Base-by-base conservation (phyloP, 2,797 vertebrate genomes). In the Chromis chromis region DNA sequence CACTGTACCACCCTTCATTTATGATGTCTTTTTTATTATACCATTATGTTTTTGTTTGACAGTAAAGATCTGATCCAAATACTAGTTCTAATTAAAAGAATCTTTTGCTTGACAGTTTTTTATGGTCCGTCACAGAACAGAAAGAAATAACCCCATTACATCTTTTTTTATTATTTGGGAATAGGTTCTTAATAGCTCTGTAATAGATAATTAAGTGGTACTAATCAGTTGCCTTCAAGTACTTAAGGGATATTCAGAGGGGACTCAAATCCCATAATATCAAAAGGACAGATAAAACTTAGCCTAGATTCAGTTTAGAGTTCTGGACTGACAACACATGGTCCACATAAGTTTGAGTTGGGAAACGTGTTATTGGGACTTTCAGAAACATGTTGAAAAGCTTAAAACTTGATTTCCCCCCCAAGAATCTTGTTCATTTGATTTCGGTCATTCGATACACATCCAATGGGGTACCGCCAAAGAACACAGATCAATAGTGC, bases 401-500 rank as follows among this genome's bases (percentile, higher is more conserved):
- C 49, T 19, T 48, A 8, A 79, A 80, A 54, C 28, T 31, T 65
- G 64, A 72, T 42, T 68, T 60, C 54, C 9, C 22, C 65, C 5
- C 16, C 13, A 62, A 40, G 36, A 78, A 44, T 65, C 54, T 42
- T 75, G 62, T 80, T 81, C 58, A 76, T 86, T 85, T 85, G 65
- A 87, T 88, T 89, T 83, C 81, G 81, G 70, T 75, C 81, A 92
- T 88, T 89, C 86, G 74, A 85, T 83, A 61, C 64, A 69, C 80
- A 90, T 88, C 83, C 65, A 33, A 79, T 75, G 63, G 57, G 81
- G 59, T 46, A 53, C 28, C 78, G 81, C 82, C 83, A 86, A 91
- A 90, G 87, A 70, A 89, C 84, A 88, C 81, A 81, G 86, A 93
- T 94, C 92, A 90, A 92, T 93, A 85, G 80, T 70, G 62, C 58